phyloP scores from a whole-genome alignment of 1,140 invertebrate species.

The Lepidurus packardi region DNA sequence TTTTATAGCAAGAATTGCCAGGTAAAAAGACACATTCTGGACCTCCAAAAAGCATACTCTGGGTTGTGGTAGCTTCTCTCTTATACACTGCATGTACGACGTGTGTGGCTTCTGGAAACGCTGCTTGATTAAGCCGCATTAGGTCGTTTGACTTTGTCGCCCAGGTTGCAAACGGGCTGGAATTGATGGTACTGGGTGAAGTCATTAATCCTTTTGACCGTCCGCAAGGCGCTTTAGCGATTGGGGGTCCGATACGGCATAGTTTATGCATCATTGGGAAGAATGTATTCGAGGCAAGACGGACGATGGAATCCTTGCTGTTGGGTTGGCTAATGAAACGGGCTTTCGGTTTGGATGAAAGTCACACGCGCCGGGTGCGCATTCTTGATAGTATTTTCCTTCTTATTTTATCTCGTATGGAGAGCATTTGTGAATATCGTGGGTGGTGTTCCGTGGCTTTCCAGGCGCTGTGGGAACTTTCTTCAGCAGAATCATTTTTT shows the following conservation, averaged over 20 bases:
- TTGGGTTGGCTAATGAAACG: background rate
- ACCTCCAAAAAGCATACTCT: no score
- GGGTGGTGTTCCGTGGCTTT: background rate
- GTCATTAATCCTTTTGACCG: background rate
- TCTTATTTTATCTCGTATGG: background rate
- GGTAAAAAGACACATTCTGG: no score
- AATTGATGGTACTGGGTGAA: background rate
- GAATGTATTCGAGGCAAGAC: background rate
- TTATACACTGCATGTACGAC: background rate
- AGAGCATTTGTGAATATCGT: background rate
- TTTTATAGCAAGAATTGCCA: no score
- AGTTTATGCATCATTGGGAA: constrained; percentile 1
- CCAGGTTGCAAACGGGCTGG: background rate
- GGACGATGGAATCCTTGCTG: background rate
- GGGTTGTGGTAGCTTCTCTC: no score
- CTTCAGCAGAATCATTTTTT: background rate
- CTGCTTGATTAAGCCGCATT: constrained; percentile 11
- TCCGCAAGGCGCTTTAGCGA: background rate
- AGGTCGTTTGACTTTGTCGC: background rate
- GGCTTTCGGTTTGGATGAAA: background rate
- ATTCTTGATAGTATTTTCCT: background rate
- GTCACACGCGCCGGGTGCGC: background rate
- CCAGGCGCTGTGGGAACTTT: background rate
- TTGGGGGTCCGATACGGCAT: background rate
- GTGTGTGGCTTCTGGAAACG: constrained; percentile 11